Evolutionary conservation across 2,113 vertebrate species (phyloP).

Genomic region (Rhinoderma darwinii): DNA sequence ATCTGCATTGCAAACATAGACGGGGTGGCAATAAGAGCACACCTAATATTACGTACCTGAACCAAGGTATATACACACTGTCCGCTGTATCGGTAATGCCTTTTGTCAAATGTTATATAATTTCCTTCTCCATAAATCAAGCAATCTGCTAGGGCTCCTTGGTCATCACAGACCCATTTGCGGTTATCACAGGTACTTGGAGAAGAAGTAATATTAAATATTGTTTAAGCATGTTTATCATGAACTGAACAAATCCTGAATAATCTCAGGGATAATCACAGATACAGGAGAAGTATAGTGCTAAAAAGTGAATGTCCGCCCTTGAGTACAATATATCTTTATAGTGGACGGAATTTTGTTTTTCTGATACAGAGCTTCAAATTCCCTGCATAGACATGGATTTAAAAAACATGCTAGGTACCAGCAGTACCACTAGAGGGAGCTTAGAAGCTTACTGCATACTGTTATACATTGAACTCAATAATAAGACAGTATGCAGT

Average conservation of each 20-base stretch:
- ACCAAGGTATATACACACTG: conserved; percentile 78
- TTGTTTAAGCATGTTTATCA: background rate
- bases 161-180: conserved; percentile 72
- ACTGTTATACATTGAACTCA: no score
- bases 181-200: conserved; percentile 70
- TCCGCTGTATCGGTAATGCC: conserved; percentile 76
- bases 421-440: no score
- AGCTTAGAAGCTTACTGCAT: no score
- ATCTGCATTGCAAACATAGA: no score
- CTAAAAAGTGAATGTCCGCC: no score
- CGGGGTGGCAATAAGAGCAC: no score
- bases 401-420: no score
- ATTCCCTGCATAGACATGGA: no score
- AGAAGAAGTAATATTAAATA: background rate
- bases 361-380: no score
- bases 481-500: no score
- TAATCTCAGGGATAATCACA: background rate
- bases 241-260: background rate
- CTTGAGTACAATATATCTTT: no score
- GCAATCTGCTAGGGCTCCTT: conserved; percentile 71
- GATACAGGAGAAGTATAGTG: background rate
- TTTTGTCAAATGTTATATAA: conserved; percentile 78
- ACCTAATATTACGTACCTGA: conserved; percentile 68
- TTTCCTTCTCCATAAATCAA: conserved; percentile 78
- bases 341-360: no score